Conservation (phyloP, 2,888 invertebrate genomes). For the Eubasilissa splendida region DNA sequence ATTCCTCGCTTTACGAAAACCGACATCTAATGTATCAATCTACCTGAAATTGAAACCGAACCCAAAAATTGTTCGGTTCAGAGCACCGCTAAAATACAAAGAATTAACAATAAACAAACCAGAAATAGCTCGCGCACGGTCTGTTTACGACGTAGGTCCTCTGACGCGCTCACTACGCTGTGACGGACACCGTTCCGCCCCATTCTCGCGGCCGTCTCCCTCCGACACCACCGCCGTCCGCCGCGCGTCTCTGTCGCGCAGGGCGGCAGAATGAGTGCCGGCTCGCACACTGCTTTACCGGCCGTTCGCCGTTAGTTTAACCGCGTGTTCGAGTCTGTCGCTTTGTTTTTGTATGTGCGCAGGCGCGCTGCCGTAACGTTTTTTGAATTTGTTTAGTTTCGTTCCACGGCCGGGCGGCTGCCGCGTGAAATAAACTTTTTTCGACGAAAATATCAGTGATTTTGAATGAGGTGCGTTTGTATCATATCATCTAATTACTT, state of each 20-base stretch:
- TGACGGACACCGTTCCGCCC: constrained; percentile 26
- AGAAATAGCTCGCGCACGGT: constrained; percentile 17
- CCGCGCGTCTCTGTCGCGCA: constrained; percentile 29
- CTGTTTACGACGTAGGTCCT: constrained; percentile 7
- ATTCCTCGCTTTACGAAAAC: no score
- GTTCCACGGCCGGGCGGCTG: not conserved
- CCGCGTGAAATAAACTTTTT: constrained; percentile 1
- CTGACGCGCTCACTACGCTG: constrained; percentile 10
- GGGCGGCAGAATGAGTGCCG: constrained; percentile 37
- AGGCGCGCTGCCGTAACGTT: constrained; percentile 31
- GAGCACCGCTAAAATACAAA: no score
- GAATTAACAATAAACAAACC: not conserved
- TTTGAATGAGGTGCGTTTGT: not conserved
- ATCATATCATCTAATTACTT: not conserved
- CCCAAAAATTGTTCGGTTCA: no score
- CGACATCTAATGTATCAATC: no score
- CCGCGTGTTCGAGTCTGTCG: constrained; percentile 39
- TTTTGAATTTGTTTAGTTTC: constrained; percentile 41
- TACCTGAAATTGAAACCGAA: no score
- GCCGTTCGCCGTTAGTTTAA: constrained; percentile 45
- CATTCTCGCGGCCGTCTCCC: constrained; percentile 10
- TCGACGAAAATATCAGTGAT: not conserved
- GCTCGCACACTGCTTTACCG: constrained; percentile 5
- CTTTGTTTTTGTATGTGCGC: constrained; percentile 40
- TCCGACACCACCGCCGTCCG: not conserved